These are phyloP conservation scores for Campoletis sonorensis DNA, from an alignment of 1,140 invertebrate species.

Conservation along the genomic window DNA sequence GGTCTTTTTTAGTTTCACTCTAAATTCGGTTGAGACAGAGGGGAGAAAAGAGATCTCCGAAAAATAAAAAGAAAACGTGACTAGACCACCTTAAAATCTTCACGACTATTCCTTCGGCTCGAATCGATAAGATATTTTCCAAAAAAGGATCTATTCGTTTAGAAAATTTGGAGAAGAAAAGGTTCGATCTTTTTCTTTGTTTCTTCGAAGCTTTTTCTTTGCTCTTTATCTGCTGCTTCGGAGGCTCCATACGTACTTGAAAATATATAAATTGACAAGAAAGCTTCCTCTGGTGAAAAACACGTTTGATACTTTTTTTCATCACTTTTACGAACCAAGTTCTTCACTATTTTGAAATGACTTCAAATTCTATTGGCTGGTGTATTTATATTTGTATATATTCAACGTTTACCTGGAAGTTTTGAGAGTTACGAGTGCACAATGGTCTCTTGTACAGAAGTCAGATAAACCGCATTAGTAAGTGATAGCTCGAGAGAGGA, in stretches of 20 bases:
- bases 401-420: not conserved
- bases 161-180: not conserved
- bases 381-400: not conserved
- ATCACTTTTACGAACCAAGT: slow-evolving; percentile 19
- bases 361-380: slow-evolving; percentile 23
- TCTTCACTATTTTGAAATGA: not conserved
- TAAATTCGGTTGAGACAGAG: slow-evolving; percentile 68
- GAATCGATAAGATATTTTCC: slow-evolving; percentile 15
- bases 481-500: slow-evolving; percentile 23
- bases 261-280: not conserved
- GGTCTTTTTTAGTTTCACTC: slow-evolving; percentile 57
- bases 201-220: not conserved
- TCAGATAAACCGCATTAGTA: slow-evolving; percentile 33
- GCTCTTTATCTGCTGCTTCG: not conserved
- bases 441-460: not conserved
- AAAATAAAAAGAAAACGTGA: too few species aligned
- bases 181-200: not conserved
- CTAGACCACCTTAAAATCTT: slow-evolving; percentile 47
- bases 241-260: not conserved
- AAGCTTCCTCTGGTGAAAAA: not conserved
- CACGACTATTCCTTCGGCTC: slow-evolving; percentile 9
- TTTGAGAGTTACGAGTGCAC: slow-evolving; percentile 30
- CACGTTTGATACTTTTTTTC: not conserved
- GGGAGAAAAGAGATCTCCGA: not conserved
- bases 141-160: not conserved